Base-by-base conservation (phyloP, 2,113 vertebrate genomes). In the Ptilonorhynchus violaceus region DNA sequence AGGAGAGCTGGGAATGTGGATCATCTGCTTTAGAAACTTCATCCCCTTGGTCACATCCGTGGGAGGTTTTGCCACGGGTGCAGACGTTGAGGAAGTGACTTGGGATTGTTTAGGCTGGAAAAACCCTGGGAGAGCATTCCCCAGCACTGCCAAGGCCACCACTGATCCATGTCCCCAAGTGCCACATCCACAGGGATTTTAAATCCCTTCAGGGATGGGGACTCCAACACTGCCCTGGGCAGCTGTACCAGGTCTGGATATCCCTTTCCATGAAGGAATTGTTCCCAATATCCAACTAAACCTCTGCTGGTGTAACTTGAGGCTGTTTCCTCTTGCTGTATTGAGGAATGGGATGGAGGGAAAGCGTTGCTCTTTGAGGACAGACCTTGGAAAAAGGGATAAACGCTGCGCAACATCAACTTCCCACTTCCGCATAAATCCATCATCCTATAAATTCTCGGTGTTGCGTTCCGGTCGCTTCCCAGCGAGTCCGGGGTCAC, bases 371-470 rank as follows among this genome's bases (percentile, higher is more conserved):
- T 46, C 11, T 15, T 10, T 3, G 66, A 44, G 66, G 62, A 5
- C 17, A 59, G n/a, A 15, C n/a, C 46, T 67, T 9, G 10, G 17
- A 22, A 89, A 18, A 6, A 8, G 7, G 9, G 22, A 12, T 18
- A 3, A 56, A 56, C 13, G 15, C 0, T 7, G 5, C 14, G 15
- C n/a, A 27, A 28, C 35, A 18, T 12, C 74, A 52, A 18, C 16
- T 2, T 30, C 13, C 46, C 37, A 0, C 37, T 35, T 28, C 10
- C 30, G 0, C 8, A 3, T 18, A 19, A 77, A n/a, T 1, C 41
- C 2, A 1, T 42, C 53, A 6, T 31, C 30, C 0, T 13, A 15
- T 7, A 12, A 44, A 52, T 3, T 4, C 25, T 3, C 19, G 4
- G 30, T 16, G 3, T 19, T 1, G 24, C 2, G 6, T 7, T 31